Percentiles rank a stretch among this genome's conserved stretches.
phyloP scores from a whole-genome alignment of 2,888 invertebrate species.

The Busseola fusca region DNA sequence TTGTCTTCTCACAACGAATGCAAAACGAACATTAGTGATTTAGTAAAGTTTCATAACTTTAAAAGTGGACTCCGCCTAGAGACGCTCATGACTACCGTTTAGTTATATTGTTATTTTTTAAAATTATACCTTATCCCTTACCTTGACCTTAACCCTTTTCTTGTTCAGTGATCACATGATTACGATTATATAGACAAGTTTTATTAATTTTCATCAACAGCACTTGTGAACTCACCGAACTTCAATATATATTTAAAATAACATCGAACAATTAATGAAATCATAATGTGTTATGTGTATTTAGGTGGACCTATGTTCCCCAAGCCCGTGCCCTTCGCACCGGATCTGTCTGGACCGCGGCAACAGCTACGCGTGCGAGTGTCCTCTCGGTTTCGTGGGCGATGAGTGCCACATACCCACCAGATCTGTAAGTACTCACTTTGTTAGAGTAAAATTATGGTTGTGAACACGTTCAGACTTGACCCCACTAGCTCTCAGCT shows the following conservation, averaged over 20 bases:
- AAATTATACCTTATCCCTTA: background rate
- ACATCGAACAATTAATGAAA: background rate
- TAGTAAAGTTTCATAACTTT: background rate
- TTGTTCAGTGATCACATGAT: background rate
- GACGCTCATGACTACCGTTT: background rate
- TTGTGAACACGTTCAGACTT: background rate
- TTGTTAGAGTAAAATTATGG: background rate
- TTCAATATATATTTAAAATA: background rate
- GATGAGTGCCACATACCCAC: slow-evolving; percentile 91
- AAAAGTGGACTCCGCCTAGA: background rate
- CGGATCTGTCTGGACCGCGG: slow-evolving; percentile 92
- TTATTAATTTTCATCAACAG: background rate
- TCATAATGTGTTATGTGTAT: slow-evolving; percentile 66
- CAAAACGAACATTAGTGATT: background rate
- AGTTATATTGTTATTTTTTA: background rate
- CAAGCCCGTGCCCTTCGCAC: slow-evolving; percentile 91
- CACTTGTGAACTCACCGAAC: background rate
- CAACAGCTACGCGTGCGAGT: slow-evolving; percentile 93
- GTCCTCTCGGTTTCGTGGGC: slow-evolving; percentile 91
- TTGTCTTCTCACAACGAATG: background rate
- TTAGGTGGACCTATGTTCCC: slow-evolving; percentile 91
- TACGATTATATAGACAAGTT: background rate
- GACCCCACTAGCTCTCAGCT: background rate
- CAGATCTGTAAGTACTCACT: slow-evolving; percentile 87
- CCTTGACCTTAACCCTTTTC: background rate